phyloP scores from a whole-genome alignment of 2,113 vertebrate species.

The Telmatochromis brichardi region DNA sequence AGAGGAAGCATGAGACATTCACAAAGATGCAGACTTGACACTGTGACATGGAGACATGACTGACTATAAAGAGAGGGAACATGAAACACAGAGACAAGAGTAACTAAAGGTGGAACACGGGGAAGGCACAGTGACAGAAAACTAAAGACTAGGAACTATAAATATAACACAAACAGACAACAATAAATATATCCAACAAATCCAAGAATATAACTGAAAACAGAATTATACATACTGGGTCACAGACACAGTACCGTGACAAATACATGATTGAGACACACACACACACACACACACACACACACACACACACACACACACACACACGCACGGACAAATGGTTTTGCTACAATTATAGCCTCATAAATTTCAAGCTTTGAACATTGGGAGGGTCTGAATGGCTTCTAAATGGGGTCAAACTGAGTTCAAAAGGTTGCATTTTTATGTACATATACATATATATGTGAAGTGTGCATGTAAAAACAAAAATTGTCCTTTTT shows the following conservation, averaged over 20 bases:
- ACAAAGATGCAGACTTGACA: not conserved
- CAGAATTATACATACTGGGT: not conserved
- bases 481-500: not conserved
- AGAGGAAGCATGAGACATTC: not conserved
- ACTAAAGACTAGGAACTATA: not conserved
- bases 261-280: not conserved
- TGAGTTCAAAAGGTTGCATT: not conserved
- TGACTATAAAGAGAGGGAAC: not conserved
- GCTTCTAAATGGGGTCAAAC: not conserved
- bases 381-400: not conserved
- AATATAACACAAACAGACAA: not conserved
- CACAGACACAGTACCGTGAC: not conserved
- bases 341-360: not conserved
- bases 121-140: not conserved
- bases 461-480: not conserved
- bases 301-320: not conserved
- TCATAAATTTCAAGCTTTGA: not conserved
- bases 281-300: not conserved
- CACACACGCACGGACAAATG: not conserved
- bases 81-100: not conserved
- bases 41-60: not conserved
- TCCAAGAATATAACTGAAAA: not conserved
- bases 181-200: not conserved
- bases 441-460: not conserved
- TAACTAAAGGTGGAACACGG: not conserved